Evolutionary conservation across 2,797 vertebrate species (phyloP).

Genomic region (Phataginus tetradactyla): DNA sequence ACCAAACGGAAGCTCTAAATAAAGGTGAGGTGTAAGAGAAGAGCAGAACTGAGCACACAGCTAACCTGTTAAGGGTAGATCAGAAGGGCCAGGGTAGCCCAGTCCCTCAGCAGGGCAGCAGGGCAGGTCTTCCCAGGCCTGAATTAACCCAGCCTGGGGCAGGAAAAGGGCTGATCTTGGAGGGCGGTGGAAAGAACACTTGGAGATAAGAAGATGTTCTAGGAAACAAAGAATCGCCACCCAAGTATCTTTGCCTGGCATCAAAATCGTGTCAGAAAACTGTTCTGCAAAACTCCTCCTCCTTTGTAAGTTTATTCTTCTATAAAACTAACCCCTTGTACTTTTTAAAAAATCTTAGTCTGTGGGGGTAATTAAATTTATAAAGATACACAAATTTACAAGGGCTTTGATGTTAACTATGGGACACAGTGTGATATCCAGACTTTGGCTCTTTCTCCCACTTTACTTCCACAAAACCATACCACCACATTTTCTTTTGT

Average conservation of each 20-base stretch:
- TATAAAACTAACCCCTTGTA: neutral
- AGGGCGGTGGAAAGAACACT: neutral
- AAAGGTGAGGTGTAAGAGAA: neutral
- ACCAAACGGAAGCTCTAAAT: neutral
- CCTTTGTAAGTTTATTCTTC: neutral
- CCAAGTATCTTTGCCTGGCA: neutral
- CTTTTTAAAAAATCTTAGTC: neutral
- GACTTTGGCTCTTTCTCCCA: neutral
- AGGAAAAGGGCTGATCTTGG: neutral
- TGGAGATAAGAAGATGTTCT: neutral
- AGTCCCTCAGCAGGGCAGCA: neutral
- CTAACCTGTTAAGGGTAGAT: neutral
- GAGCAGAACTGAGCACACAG: neutral
- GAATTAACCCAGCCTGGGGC: neutral
- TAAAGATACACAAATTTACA: neutral
- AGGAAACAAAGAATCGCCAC: neutral
- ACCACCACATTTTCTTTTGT: neutral
- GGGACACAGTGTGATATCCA: neutral
- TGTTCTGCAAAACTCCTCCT: neutral
- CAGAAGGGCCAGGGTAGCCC: neutral
- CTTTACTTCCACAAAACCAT: neutral
- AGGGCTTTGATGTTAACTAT: neutral
- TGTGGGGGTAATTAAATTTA: slow-evolving; percentile 29
- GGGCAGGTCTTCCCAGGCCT: neutral
- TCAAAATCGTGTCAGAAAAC: neutral